Evolutionary conservation across 1,140 invertebrate genomes (phyloP), one percentile per base, ranked within the genome.

Genomic region (Sipha flava): DNA sequence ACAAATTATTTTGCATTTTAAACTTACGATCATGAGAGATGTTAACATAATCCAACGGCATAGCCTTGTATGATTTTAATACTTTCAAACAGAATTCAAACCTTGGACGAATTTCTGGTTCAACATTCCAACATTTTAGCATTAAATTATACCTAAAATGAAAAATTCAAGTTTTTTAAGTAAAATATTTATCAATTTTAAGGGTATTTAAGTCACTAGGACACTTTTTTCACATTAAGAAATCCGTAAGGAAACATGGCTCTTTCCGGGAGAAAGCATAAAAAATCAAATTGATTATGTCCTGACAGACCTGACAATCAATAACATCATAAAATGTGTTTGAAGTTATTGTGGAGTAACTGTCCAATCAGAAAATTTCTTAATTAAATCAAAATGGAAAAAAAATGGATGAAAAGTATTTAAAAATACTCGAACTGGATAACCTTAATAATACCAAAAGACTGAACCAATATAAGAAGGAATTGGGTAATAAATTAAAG

Each of bases 71-170:
- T 29, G 73, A 77, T 57, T 77, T 59, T 2, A 77, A 18, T 12
- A 77, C 16, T 59, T 77, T 59, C 7, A 93, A 85, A 84, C 92
- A 94, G 80, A 91, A 89, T 62, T 90, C 90, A 85, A 96, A 96
- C 26, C 89, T 91, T 12, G 94, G 94, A 57, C 94, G 87, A 80
- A 91, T 88, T 81, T 91, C 90, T 0, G 92, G 90, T 81, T 88
- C 88, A 81, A 91, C 92, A 81, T 88, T 89, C 94, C 94, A 96
- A 85, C 94, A 95, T 82, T 90, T 88, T 45, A 91, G 84, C 87
- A 96, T 92, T 29, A 95, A 85, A 70, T 90, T 86, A 85, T 93
- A 92, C 52, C 93, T 95, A 21, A 34, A 40, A 21, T 29, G 57
- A 59, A 1, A 59, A 18, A 34, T 49, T 31, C 21, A 31, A 66